These are phyloP conservation scores for Calephelis nemesis DNA, from an alignment of 1,140 invertebrate species.

Conservation along the genomic window DNA sequence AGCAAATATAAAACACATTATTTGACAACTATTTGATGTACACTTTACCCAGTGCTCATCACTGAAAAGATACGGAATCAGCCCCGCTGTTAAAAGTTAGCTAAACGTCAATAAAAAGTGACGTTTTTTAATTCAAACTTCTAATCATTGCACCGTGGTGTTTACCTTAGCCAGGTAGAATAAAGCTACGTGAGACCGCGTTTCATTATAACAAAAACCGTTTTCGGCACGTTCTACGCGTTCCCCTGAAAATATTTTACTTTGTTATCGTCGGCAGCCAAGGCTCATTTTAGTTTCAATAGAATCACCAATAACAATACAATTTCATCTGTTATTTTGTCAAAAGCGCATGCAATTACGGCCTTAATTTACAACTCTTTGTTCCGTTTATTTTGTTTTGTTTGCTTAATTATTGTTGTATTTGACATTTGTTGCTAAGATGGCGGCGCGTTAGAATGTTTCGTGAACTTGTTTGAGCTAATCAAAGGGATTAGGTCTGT, in stretches of 20 bases:
- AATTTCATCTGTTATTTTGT: constrained; percentile 30
- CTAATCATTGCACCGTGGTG: constrained; percentile 17
- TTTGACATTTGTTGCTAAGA: constrained; percentile 10
- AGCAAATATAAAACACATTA: too few species aligned
- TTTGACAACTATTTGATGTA: too few species aligned
- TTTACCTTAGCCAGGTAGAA: constrained; percentile 11
- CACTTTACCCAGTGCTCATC: too few species aligned
- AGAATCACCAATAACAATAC: constrained; percentile 26
- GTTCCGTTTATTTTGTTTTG: constrained; percentile 11
- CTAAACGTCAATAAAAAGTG: neutral
- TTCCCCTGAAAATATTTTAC: constrained; percentile 32
- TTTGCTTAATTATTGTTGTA: constrained; percentile 17
- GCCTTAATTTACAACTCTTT: constrained; percentile 24
- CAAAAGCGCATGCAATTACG: constrained; percentile 29
- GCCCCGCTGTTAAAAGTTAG: neutral
- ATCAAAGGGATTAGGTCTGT: constrained; percentile 3
- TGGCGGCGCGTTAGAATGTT: constrained; percentile 3
- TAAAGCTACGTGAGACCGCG: constrained; percentile 24
- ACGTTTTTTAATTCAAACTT: constrained; percentile 18
- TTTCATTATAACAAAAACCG: constrained; percentile 40
- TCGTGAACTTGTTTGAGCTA: neutral
- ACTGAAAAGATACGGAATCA: too few species aligned
- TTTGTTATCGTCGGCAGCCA: constrained; percentile 32
- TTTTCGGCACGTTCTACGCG: constrained; percentile 37
- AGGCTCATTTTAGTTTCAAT: constrained; percentile 30